Evolutionary conservation across 2,797 vertebrate genomes (phyloP).

Genomic region (Falco concolor): DNA sequence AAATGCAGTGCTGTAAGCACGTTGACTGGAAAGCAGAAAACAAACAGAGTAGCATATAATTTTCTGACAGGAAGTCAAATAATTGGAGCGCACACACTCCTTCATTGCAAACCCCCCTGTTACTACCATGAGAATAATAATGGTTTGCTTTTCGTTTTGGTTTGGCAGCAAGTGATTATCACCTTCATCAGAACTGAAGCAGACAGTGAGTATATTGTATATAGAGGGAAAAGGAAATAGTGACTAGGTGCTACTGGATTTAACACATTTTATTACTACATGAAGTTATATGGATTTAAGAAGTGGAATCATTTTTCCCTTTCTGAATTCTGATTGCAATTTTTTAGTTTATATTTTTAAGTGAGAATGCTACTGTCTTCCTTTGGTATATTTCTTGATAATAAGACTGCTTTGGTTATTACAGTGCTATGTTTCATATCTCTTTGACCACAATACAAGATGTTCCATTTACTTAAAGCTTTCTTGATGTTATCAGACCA

Average conservation of each 20-base stretch:
- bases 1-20: not conserved
- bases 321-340: not conserved
- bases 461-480: slow-evolving; percentile 30
- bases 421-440: not conserved
- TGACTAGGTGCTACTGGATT: not conserved
- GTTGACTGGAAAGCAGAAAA: not conserved
- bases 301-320: not conserved
- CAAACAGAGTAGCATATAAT: not conserved
- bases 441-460: not conserved
- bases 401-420: not conserved
- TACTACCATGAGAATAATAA: not conserved
- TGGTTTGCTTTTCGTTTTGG: not conserved
- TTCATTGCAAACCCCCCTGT: not conserved
- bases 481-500: not conserved
- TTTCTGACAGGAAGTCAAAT: not conserved
- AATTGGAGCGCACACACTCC: not conserved
- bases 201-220: not conserved
- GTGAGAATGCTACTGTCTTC: not conserved
- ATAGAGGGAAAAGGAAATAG: not conserved
- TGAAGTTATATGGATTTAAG: not conserved
- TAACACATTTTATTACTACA: not conserved
- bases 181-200: not conserved
- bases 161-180: slow-evolving; percentile 27
- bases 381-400: not conserved
- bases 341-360: not conserved